Conservation (phyloP, 2,113 vertebrate genomes). For the Brachypteracias leptosomus region DNA sequence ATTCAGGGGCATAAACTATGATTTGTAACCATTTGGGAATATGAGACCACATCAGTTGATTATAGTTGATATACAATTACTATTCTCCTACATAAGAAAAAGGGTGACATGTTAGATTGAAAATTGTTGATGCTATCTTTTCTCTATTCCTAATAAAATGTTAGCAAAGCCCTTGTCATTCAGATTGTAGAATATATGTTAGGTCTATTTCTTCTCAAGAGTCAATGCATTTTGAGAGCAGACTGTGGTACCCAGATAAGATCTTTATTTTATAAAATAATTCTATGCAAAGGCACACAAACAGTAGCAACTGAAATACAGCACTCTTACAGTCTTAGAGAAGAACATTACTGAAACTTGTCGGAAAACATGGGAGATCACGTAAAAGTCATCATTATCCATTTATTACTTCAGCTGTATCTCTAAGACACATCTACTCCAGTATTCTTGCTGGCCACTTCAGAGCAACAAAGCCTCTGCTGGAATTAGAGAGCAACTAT, state of each 20-base stretch:
- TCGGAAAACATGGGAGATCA: background rate
- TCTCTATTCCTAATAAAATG: background rate
- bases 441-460: background rate
- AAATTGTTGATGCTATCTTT: background rate
- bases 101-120: background rate
- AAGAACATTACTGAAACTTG: background rate
- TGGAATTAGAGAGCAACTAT: background rate
- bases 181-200: background rate
- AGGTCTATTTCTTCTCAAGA: background rate
- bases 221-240: background rate
- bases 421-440: background rate
- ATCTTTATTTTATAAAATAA: background rate
- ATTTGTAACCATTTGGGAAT: slow-evolving; percentile 3
- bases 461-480: background rate
- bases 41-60: background rate
- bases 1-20: background rate
- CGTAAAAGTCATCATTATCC: background rate
- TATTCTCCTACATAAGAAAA: background rate
- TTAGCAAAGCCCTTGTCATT: background rate
- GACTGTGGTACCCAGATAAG: background rate
- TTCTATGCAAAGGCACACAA: background rate
- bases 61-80: background rate
- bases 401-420: slow-evolving; percentile 6
- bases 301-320: background rate
- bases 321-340: background rate